These are phyloP conservation scores for Empis stercorea DNA, from an alignment of 2,888 invertebrate species.

Conservation along the genomic window DNA sequence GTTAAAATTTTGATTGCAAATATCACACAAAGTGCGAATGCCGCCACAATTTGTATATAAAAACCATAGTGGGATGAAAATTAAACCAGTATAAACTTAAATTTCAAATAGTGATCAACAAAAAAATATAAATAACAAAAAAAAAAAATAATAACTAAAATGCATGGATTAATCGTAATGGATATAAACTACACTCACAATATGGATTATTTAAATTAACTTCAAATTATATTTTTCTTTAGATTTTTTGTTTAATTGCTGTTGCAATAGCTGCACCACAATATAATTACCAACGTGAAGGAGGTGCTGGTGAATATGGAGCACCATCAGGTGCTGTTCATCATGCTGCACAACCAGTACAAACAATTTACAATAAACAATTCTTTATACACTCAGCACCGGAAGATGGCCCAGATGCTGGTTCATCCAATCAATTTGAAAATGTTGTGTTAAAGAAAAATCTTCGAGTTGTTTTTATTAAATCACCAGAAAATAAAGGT, in stretches of 20 bases:
- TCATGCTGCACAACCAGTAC: background rate
- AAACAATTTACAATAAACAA: constrained; percentile 13
- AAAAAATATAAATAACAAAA: too few species aligned
- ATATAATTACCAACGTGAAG: background rate
- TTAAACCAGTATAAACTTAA: too few species aligned
- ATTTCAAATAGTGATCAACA: too few species aligned
- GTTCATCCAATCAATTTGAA: constrained; percentile 8
- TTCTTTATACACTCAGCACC: constrained; percentile 18
- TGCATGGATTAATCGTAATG: too few species aligned
- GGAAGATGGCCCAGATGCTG: constrained; percentile 18
- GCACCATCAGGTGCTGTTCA: background rate
- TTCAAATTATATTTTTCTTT: background rate
- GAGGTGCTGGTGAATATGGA: background rate
- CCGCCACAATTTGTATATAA: too few species aligned
- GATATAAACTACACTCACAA: too few species aligned
- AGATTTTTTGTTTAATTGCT: background rate
- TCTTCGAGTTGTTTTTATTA: constrained; percentile 25
- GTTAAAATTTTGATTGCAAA: too few species aligned
- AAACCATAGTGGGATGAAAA: too few species aligned
- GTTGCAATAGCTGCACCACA: background rate
- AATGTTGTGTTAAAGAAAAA: constrained; percentile 16
- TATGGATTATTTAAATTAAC: too few species aligned
- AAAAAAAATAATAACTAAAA: too few species aligned
- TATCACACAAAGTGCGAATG: too few species aligned
- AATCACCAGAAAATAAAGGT: constrained; percentile 21